A percentile compares a stretch with the other conserved stretches of the same genome.
Evolutionary conservation across 30 jellyfish, hydroid and myxozoan species (phyloP).

Genomic region (Turritopsis dohrnii): DNA sequence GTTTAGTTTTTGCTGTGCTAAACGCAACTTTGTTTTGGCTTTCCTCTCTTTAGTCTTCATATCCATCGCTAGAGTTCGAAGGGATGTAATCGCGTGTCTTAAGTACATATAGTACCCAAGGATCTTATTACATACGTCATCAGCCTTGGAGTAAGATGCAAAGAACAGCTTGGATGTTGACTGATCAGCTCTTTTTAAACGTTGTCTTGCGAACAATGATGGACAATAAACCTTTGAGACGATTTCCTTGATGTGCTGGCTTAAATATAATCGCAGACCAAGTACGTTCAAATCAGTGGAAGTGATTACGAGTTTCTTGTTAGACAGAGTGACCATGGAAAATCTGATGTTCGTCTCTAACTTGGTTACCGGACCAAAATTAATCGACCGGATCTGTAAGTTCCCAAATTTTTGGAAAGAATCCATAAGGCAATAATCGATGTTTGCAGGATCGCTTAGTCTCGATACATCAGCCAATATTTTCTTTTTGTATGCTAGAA

Average conservation of each 20-base stretch:
- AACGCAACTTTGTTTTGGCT: background rate
- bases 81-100: background rate
- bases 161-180: background rate
- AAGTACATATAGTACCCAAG: constrained; percentile 7
- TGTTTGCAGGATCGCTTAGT: background rate
- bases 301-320: background rate
- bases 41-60: background rate
- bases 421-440: background rate
- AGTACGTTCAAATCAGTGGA: background rate
- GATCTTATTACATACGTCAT: background rate
- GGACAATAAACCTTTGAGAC: background rate
- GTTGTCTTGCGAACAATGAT: background rate
- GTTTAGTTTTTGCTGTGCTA: background rate
- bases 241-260: background rate
- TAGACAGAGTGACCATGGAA: background rate
- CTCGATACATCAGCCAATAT: background rate
- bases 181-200: background rate
- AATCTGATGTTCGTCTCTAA: background rate
- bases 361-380: constrained; percentile 4
- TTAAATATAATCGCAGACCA: background rate
- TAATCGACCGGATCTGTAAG: background rate
- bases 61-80: background rate
- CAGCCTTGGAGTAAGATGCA: background rate
- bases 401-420: background rate
- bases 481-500: background rate